These are phyloP conservation scores for Luscinia luscinia DNA, from an alignment of 2,797 vertebrate species.

Conservation along the genomic window DNA sequence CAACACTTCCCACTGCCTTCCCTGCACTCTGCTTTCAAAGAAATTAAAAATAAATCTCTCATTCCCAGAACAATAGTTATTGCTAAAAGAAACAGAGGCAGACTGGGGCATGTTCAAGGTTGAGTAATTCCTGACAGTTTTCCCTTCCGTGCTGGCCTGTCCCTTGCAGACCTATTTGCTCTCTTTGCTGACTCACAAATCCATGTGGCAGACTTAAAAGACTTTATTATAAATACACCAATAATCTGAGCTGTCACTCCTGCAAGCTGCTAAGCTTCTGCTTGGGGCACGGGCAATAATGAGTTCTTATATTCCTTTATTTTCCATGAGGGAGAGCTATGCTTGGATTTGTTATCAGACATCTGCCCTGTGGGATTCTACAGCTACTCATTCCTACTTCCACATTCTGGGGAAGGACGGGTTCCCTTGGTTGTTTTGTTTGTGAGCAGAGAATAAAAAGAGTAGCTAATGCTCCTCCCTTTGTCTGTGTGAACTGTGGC, in stretches of 20 bases:
- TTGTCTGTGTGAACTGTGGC: neutral
- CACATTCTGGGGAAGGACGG: neutral
- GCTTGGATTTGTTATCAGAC: slow-evolving; percentile 8
- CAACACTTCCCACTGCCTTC: neutral
- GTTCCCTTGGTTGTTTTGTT: neutral
- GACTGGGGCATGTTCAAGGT: neutral
- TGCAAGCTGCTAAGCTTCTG: slow-evolving; percentile 36
- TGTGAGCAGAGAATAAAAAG: neutral
- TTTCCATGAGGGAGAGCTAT: slow-evolving; percentile 19
- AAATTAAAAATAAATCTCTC: neutral
- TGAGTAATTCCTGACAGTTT: neutral
- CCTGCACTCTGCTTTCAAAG: neutral
- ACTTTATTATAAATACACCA: slow-evolving; percentile 64
- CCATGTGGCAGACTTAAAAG: slow-evolving; percentile 51
- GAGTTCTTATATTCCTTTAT: slow-evolving; percentile 17
- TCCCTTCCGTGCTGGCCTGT: neutral
- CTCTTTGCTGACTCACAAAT: slow-evolving; percentile 65
- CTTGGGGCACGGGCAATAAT: neutral
- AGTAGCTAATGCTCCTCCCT: neutral
- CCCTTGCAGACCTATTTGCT: slow-evolving; percentile 26
- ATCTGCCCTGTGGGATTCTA: neutral
- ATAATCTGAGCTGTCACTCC: slow-evolving; percentile 52
- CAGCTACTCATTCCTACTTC: slow-evolving; percentile 14
- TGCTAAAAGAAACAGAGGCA: neutral
- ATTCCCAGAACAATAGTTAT: neutral